Conservation (phyloP, 2,113 vertebrate genomes). For the Ptilonorhynchus violaceus region DNA sequence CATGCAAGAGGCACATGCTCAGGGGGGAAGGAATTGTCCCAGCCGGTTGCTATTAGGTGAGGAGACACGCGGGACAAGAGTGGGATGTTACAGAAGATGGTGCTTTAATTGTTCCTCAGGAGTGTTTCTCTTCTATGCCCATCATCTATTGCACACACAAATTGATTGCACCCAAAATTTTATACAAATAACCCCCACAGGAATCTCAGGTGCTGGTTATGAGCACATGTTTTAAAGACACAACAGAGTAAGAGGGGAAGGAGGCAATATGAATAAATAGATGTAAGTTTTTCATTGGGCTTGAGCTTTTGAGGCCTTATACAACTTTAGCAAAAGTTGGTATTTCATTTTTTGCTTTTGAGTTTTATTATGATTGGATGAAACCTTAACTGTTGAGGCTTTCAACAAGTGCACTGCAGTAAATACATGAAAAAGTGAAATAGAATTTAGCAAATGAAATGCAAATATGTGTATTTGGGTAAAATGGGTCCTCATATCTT, state of each 20-base stretch:
- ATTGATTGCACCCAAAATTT: neutral
- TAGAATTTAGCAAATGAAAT: neutral
- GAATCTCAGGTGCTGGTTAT: neutral
- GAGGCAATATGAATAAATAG: neutral
- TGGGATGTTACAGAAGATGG: fast-evolving
- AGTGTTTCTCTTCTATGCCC: neutral
- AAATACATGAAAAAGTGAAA: neutral
- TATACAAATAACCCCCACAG: neutral
- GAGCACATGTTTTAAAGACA: neutral
- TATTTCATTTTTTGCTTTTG: neutral
- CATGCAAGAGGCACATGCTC: neutral
- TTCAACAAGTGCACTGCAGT: neutral
- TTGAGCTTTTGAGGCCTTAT: neutral
- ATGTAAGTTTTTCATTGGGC: neutral
- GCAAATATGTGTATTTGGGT: neutral
- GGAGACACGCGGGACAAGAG: fast-evolving
- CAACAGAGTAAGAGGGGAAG: neutral
- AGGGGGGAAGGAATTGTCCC: neutral
- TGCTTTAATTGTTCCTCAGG: neutral
- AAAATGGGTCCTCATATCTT: neutral
- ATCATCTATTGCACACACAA: neutral
- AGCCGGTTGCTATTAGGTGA: neutral
- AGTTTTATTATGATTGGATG: neutral
- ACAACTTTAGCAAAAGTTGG: neutral
- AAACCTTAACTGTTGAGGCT: neutral